Base-by-base conservation (phyloP, 2,113 vertebrate genomes). In the Leucoraja erinaceus region DNA sequence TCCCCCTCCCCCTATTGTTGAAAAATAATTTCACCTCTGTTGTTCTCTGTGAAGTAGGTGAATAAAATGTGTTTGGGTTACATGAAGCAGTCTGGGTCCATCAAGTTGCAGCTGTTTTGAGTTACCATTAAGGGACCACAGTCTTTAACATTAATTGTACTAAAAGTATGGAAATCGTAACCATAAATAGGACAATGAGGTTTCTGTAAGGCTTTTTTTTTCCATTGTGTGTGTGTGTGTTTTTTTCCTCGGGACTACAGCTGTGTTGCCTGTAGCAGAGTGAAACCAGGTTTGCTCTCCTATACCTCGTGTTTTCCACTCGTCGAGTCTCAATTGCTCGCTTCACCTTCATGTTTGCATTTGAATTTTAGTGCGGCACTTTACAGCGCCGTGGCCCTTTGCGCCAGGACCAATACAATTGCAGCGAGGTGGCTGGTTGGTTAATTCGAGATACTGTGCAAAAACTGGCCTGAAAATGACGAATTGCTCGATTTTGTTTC, bases 371-470 rank as follows among this genome's bases (percentile, higher is more conserved):
- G 38, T 72, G 68, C 68, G 10, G 68, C 14, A 22, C 66, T 4
- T 14, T 68, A 68, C 86, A 31, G 20, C 47, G 22, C 79, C 38
- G 38, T 11, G 59, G 88, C 33, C 16, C 4, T 18, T 22, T 25
- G 68, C 68, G 70, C 90, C 90, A 25, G 38, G 54, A 33, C 56
- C 90, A 91, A 72, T 91, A 72, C 66, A 91, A 91, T 91, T 72
- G 54, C 20, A 54, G 8, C 38, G 90, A 28, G 90, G 25, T 54
- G 16, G 22, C 66, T 47, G 66, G 63, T 68, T 70, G 88, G 88
- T 28, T 54, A 38, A 28, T 91, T 74, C 22, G 6, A 91, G 6
- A 91, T 59, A 72, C 88, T 91, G 66, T 47, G 33, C 31, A 61
- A 47, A 72, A 72, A 91, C 38, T 91, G 88, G 56, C 33, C 90